Evolutionary conservation across 1,140 invertebrate species (phyloP), one percentile per base, ranked within the genome.

Genomic region (Pogonomyrmex californicus): DNA sequence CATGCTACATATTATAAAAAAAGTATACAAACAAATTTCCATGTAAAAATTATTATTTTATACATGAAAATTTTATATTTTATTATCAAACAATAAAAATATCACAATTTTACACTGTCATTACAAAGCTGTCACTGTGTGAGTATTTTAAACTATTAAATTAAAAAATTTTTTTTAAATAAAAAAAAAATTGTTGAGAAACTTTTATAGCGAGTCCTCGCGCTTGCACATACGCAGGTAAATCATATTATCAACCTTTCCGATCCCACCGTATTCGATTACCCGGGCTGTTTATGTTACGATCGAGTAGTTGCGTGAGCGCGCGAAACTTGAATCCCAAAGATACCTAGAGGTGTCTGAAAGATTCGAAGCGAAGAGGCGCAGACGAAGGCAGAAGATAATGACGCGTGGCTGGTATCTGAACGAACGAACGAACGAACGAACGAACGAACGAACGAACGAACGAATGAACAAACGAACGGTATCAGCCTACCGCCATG

Each of bases 341-440:
- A 71, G 51, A 58, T 82, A 71, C 23, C 49, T 49, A 38, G 12
- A 86, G 12, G 44, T 47, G 12, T 36, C 23, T 30, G 70, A 78
- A 71, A 56, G 30, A 10, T 54, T 71, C 17, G 33, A 49, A 38
- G 23, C 23, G 33, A 2, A 30, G 6, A 17, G 65, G 33, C 4
- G 60, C 12, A 14, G 10, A 44, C 41, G 41, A 1, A 38, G 47
- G 33, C n/a, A 36, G 47, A 82, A 73, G 68, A 85, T 54, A 87
- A 89, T 86, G 68, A 86, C 73, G 36, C 14, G 33, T 38, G 56
- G 41, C 38, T 33, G 63, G 49, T 87, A 89, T 79, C 41, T 38
- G 14, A 62, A 41, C 62, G 65, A 66, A 47, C 65, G 65, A 49
- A 23, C 23, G 23, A 23, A 23, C 23, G 0, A 23, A 23, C 23